Base-by-base conservation (phyloP, 2,797 vertebrate species). In the Lates japonicus region DNA sequence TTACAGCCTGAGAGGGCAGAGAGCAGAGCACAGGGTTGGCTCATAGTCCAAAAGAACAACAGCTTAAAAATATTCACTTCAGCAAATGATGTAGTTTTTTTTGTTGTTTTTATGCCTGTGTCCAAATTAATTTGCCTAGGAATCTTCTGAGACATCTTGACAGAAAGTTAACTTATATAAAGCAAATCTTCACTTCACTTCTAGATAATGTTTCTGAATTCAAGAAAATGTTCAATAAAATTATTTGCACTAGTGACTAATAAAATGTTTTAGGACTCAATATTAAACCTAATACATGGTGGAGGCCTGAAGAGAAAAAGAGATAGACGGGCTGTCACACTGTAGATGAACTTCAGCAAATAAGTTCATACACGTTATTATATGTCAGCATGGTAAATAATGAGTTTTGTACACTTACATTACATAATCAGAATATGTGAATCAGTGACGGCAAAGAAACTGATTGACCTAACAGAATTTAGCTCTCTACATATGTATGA, bases 1-100 rank as follows among this genome's bases (percentile, higher is more conserved):
- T 98, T 99, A 90, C 98, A 99, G 94, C 98, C 98, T 99, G 93
- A 75, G 68, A 57, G 57, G 17, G 39, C 44, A 82, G 63, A 87
- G 78, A 41, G 37, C 54, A 78, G 48, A 55, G 39, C 46, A 37
- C 16, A n/a, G 48, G 29, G 70, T 10, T 8, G 64, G 57, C 31
- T 80, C 25, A 64, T 29, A 35, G 57, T 46, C 61, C 3, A 1
- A 12, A n/a, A 25, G 0, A n/a, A 55, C 19, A 3, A 58, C 49
- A 8, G 20, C 20, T 51, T 14, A 42, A 41, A 42, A 3, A 14
- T 14, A 2, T 31, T 17, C 13, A 29, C 2, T 31, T 51, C n/a
- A 22, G 49, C 44, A 12, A 12, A 39, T 16, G 1, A 17, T n/a
- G n/a, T n/a, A 2, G 11, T 41, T 70, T 42, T 46, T 31, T 29